Evolutionary conservation across 2,888 invertebrate species (phyloP).

Genomic region (Onchidella celtica): DNA sequence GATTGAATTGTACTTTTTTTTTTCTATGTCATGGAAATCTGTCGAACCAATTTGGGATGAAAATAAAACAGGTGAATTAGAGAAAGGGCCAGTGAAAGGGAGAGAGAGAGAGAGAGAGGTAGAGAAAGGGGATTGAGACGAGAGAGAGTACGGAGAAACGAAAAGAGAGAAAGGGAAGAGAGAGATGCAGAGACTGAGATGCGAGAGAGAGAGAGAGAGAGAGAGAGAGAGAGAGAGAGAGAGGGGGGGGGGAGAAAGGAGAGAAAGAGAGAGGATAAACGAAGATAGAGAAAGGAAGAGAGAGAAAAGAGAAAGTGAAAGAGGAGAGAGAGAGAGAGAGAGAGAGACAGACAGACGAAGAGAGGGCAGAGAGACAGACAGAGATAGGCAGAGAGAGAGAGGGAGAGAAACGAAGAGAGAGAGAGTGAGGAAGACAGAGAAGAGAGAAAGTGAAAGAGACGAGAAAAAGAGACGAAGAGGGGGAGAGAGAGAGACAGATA

Average conservation of each 20-base stretch:
- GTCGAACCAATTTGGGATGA: background rate
- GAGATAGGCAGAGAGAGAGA: too few species aligned
- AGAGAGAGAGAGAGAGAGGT: too few species aligned
- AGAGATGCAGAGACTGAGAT: slow-evolving; percentile 10
- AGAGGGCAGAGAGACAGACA: too few species aligned
- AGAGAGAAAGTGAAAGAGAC: too few species aligned
- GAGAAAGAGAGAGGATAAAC: background rate
- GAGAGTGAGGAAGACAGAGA: too few species aligned
- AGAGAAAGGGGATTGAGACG: background rate
- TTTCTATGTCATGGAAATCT: too few species aligned
- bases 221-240: slow-evolving; percentile 15
- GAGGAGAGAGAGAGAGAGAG: slow-evolving; percentile 17
- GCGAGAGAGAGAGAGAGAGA: slow-evolving; percentile 26
- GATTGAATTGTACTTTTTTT: background rate
- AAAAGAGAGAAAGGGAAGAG: slow-evolving; percentile 22
- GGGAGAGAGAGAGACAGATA: too few species aligned
- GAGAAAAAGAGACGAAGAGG: too few species aligned
- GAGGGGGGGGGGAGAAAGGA: background rate
- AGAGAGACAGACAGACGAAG: too few species aligned
- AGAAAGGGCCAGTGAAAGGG: too few species aligned
- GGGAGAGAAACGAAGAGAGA: too few species aligned
- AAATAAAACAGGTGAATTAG: background rate
- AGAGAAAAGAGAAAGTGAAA: background rate
- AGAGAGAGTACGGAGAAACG: slow-evolving; percentile 5
- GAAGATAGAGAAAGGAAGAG: background rate